Evolutionary conservation across 2,888 invertebrate genomes (phyloP), one percentile per base, ranked within the genome.

Genomic region (Chrysodeixis includens): DNA sequence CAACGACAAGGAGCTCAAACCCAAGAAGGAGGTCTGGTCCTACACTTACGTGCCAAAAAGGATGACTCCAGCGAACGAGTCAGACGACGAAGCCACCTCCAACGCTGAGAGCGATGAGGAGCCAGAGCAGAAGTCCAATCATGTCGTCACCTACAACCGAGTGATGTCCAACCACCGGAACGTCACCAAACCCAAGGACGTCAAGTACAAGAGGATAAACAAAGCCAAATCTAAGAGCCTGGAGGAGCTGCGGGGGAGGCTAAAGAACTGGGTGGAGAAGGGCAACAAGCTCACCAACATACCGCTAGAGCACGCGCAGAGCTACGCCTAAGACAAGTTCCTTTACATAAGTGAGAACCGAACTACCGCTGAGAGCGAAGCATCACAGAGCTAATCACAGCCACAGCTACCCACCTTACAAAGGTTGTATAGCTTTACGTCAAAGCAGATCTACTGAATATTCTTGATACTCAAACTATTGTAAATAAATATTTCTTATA

Each of bases 151-250:
- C 1, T 97, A 97, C 92, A 98, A 98, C 90, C 95, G 98, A 77
- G 98, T 98, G 65, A 98, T 98, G 98, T 98, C 97, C 54, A 98
- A 98, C 92, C 98, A 98, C 90, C 96, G 98, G 74, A 98, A 98
- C 59, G 98, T 98, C 58, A 98, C 98, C 6, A 98, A 98, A 89
- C 98, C 98, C 74, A 98, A 98, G 93, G 98, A 98, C 88, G 98
- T 98, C 35, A 98, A 98, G 92, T 98, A 98, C 93, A 98, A 98
- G 89, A 96, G 98, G 85, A 98, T 98, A 89, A 98, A 98, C 88
- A 98, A 98, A 89, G 98, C 98, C 6, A 98, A 98, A 88, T 98
- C 98, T 70, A 98, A 98, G 92, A 98, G 98, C 83, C 93, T 98
- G 76, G 98, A 98, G 83, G 98, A 98, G 85, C 87, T 98, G 65